Base-by-base conservation (phyloP, 2,888 invertebrate species). In the Pterobdella sp. region DNA sequence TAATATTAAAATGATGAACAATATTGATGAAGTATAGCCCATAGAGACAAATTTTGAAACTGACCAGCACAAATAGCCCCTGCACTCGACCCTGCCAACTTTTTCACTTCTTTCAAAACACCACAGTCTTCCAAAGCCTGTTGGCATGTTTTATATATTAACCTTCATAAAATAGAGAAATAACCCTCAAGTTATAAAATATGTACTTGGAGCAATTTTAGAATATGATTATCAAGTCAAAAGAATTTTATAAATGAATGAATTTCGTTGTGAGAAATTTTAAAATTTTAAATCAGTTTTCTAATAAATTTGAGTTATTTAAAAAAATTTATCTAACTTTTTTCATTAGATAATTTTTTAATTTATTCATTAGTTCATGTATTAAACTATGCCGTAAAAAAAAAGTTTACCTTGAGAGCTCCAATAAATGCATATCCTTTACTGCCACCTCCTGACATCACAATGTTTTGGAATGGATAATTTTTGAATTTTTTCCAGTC, bases 81-180 rank as follows among this genome's bases (percentile, higher is more conserved):
- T n/a, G 75, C 78, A 65, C 76, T 76, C 49, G 74, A 76, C 14
- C 78, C 78, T 0, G 75, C 75, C 1, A 78, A 71, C 60, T 76
- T 68, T 26, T 70, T 70, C 34, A 78, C 37, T 32, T 73, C 73
- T 29, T 37, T 37, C 49, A 77, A 65, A 1, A 77, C 63, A 0
- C 77, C 77, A 60, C 75, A 71, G 65, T 78, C 78, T 36, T 76
- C 76, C 52, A 78, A 67, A 34, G 78, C 78, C 78, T 78, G 74
- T 18, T n/a, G 36, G 64, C 14, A 22, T 22, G n/a, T n/a, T n/a
- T n/a, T n/a, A n/a, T n/a, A n/a, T n/a, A n/a, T n/a, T n/a, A n/a
- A n/a, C n/a, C n/a, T n/a, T n/a, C n/a, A n/a, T n/a, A n/a, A n/a
- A n/a, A n/a, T n/a, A n/a, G n/a, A n/a, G n/a, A n/a, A n/a, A n/a